Conservation (phyloP, 2,797 vertebrate genomes). For the Aselliscus stoliczkanus region DNA sequence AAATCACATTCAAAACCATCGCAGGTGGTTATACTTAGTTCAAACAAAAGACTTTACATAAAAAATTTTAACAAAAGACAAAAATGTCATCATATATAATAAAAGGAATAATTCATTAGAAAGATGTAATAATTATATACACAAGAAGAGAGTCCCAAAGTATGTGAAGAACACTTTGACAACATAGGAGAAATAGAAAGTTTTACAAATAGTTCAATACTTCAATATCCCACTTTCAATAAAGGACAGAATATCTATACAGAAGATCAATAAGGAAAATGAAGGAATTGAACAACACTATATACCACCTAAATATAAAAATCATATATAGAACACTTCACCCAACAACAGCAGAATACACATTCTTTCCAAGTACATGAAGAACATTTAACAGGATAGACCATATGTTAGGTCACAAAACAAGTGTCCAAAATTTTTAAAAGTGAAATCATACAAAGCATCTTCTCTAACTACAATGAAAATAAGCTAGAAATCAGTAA, state of each 20-base stretch:
- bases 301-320: not conserved
- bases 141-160: not conserved
- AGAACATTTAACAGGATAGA: not conserved
- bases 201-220: not conserved
- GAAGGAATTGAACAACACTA: not conserved
- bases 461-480: not conserved
- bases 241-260: not conserved
- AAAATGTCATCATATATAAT: not conserved
- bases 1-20: not conserved
- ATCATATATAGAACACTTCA: not conserved
- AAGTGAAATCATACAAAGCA: not conserved
- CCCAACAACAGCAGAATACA: too few species aligned
- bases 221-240: not conserved
- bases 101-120: not conserved
- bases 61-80: not conserved
- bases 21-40: not conserved
- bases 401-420: not conserved
- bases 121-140: not conserved
- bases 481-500: not conserved
- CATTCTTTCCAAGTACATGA: too few species aligned
- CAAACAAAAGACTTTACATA: not conserved
- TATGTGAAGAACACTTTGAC: not conserved
- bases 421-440: not conserved
- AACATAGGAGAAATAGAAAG: not conserved
- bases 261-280: not conserved